phyloP scores from a whole-genome alignment of 2,797 vertebrate species.

The Okamejei kenojei region DNA sequence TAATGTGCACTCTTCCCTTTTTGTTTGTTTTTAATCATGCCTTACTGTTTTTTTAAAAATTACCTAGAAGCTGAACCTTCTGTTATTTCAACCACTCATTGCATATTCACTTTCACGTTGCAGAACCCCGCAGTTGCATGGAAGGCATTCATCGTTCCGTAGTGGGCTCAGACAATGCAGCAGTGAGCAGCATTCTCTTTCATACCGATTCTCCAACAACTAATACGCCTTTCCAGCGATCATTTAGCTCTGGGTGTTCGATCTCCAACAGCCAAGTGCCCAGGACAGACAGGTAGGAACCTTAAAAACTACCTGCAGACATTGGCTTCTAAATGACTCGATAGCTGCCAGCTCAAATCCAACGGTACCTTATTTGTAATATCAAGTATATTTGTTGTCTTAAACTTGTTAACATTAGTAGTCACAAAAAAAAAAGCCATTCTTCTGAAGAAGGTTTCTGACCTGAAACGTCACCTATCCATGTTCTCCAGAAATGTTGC shows the following conservation, averaged over 20 bases:
- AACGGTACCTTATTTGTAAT: not conserved
- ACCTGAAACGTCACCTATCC: too few species aligned
- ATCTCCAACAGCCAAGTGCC: constrained; percentile 53
- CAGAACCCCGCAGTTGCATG: constrained; percentile 62
- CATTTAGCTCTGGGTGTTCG: constrained; percentile 56
- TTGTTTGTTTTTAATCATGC: not conserved
- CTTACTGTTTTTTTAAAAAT: not conserved
- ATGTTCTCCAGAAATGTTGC: too few species aligned
- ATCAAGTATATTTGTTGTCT: not conserved
- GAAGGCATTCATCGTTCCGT: constrained; percentile 56
- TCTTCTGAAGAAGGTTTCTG: too few species aligned
- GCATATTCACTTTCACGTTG: not conserved
- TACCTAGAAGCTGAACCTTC: too few species aligned
- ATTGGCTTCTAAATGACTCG: not conserved
- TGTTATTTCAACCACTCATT: not conserved
- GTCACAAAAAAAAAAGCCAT: not conserved
- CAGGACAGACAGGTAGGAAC: constrained; percentile 66
- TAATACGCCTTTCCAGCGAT: constrained; percentile 56
- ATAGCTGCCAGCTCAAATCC: not conserved
- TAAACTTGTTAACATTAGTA: not conserved
- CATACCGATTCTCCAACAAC: constrained; percentile 53
- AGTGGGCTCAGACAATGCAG: constrained; percentile 57
- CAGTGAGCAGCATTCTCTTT: constrained; percentile 51
- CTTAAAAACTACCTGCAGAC: not conserved
- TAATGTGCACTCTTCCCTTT: not conserved